Base-by-base conservation (phyloP, 2,888 invertebrate genomes). In the Agriopis marginaria region DNA sequence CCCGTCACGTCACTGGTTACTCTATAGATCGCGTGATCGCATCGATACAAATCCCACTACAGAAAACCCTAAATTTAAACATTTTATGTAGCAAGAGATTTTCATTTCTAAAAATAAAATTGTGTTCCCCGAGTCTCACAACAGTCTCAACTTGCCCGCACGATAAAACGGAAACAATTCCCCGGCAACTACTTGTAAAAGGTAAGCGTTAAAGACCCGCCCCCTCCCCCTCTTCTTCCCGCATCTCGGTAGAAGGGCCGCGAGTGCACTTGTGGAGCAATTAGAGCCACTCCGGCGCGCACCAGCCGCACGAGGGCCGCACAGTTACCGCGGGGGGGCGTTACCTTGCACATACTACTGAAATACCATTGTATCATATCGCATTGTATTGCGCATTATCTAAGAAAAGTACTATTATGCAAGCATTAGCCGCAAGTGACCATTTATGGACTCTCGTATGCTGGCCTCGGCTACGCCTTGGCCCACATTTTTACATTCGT, bases 251-350 rank as follows among this genome's bases (percentile, higher is more conserved):
- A 45, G 23, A 63, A 61, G 65, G 65, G 50, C 45, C 70, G 67
- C 66, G 70, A 72, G 72, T 58, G 60, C 72, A 59, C 78, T 78
- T 71, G 62, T 44, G 62, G 11, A 70, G 72, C 71, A 79, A 75
- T 80, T 77, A 78, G 72, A 76, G 69, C 63, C 70, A 73, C 77
- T 82, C 75, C 71, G 72, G 63, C 74, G 74, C 65, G 63, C 75
- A 78, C 75, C 78, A 70, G 68, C 68, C 42, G 55, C 65, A 47
- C 39, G 17, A 51, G 62, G 23, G 55, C 59, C 56, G 47, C 51
- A 44, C 32, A 4, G 32, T 32, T 32, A 32, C 3, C 32, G 32
- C 32, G 32, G 32, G 32, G 32, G 4, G 3, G 32, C 32, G 32
- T 32, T 32, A 32, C 32, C 5, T 32, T n/a, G n/a, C n/a, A n/a